These are phyloP conservation scores for Amphimedon queenslandica DNA, from an alignment of 37 sponge, comb jelly and placozoan species.

Conservation along the genomic window DNA sequence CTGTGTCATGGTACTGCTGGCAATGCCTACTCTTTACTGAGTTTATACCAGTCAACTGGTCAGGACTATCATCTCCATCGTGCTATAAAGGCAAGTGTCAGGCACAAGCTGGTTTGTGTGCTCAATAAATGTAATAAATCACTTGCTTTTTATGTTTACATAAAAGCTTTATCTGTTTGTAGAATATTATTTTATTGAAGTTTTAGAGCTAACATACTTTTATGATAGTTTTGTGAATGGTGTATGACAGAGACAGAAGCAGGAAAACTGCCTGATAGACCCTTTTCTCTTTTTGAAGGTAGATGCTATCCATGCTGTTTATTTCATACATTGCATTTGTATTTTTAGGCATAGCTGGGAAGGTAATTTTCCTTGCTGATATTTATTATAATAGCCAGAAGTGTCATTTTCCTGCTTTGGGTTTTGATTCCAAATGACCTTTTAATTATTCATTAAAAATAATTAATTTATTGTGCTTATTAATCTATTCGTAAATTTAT, in stretches of 20 bases:
- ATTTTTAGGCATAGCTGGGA: slow-evolving; percentile 86
- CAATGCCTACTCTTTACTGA: slow-evolving; percentile 91
- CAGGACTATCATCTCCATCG: slow-evolving; percentile 50
- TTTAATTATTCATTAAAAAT: background rate
- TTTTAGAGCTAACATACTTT: slow-evolving; percentile 6
- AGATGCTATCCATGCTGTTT: too few relatives aligned
- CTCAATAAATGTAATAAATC: background rate
- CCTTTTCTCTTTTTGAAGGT: slow-evolving; percentile 93
- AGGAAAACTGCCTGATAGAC: slow-evolving; percentile 66
- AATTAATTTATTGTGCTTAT: background rate
- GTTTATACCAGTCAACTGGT: slow-evolving; percentile 68
- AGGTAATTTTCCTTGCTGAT: slow-evolving; percentile 71
- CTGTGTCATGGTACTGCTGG: slow-evolving; percentile 95
- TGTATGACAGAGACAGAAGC: slow-evolving; percentile 40
- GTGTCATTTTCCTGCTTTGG: slow-evolving; percentile 79
- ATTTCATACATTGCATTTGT: too few relatives aligned
- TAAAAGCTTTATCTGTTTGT: background rate
- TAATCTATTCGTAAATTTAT: background rate
- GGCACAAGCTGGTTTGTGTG: too few relatives aligned
- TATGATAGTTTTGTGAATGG: slow-evolving; percentile 80
- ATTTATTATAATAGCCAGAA: slow-evolving; percentile 31
- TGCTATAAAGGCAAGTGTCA: slow-evolving; percentile 59
- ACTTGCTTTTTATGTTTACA: too few relatives aligned
- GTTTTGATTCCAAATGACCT: slow-evolving; percentile 27
- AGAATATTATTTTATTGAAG: background rate